phyloP scores from a whole-genome alignment of 2,113 vertebrate genomes.

The Noctilio leporinus region DNA sequence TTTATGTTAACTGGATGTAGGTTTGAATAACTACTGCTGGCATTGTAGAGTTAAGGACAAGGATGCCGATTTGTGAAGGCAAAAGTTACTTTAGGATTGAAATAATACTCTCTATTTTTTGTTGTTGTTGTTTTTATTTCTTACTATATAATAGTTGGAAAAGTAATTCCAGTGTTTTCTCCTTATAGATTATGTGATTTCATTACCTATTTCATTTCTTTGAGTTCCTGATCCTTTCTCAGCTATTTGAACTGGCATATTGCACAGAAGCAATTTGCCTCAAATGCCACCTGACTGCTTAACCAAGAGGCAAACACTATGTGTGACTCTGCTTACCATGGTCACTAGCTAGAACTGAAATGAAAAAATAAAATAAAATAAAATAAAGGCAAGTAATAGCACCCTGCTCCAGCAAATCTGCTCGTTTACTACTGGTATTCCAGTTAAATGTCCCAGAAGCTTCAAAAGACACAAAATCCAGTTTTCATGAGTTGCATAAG shows the following conservation, averaged over 20 bases:
- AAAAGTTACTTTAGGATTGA: neutral
- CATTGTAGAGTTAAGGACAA: neutral
- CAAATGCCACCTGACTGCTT: neutral
- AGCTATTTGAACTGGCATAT: neutral
- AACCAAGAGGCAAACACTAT: neutral
- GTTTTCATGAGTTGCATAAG: conserved; percentile 44
- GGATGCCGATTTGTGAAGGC: neutral
- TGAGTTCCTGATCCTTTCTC: neutral
- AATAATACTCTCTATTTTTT: neutral
- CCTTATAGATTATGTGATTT: neutral
- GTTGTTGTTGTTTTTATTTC: neutral
- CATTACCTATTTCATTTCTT: neutral
- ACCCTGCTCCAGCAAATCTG: neutral
- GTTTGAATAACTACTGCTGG: neutral
- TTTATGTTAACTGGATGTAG: neutral
- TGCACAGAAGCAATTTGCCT: neutral
- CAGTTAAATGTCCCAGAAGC: neutral
- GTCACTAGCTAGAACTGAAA: neutral
- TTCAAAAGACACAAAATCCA: neutral
- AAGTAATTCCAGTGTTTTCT: neutral
- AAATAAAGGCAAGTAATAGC: neutral
- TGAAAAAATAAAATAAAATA: too few species aligned
- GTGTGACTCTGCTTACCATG: neutral
- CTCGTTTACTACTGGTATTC: neutral
- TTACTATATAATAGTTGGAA: neutral